A percentile compares a stretch with the other conserved stretches of the same genome.
Evolutionary conservation across 2,888 invertebrate genomes (phyloP).

Genomic region (Epsilonema sp.): DNA sequence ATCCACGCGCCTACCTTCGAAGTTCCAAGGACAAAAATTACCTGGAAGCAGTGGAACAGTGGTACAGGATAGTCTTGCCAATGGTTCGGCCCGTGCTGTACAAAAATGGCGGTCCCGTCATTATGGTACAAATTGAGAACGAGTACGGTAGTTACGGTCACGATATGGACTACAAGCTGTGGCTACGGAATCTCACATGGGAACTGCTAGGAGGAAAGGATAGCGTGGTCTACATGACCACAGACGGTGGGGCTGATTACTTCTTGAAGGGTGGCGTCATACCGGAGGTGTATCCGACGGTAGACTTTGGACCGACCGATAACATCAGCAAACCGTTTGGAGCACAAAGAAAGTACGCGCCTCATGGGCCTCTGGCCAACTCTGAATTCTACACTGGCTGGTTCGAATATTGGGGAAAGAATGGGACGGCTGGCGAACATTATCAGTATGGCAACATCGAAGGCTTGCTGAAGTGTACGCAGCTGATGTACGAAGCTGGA

Average conservation of each 20-base stretch:
- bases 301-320: constrained; percentile 34
- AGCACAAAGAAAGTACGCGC: too few species aligned
- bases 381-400: constrained; percentile 65
- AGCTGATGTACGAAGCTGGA: constrained; percentile 8
- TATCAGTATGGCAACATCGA: too few species aligned
- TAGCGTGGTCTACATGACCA: constrained; percentile 33
- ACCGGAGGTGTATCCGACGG: constrained; percentile 48
- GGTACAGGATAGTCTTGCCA: constrained; percentile 22
- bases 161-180: neutral
- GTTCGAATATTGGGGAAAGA: constrained; percentile 61
- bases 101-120: constrained; percentile 34
- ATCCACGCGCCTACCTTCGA: constrained; percentile 13
- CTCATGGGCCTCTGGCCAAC: constrained; percentile 60
- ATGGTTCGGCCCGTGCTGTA: constrained; percentile 30
- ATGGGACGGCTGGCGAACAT: too few species aligned
- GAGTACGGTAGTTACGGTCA: constrained; percentile 17
- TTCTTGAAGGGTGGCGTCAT: constrained; percentile 46
- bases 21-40: neutral
- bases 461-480: neutral
- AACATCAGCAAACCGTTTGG: neutral
- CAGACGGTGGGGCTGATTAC: constrained; percentile 46
- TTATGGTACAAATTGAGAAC: constrained; percentile 42
- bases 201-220: neutral
- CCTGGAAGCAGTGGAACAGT: neutral
- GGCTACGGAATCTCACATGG: neutral